Evolutionary conservation across 2,113 vertebrate genomes (phyloP).

Genomic region (Bufo gargarizans): DNA sequence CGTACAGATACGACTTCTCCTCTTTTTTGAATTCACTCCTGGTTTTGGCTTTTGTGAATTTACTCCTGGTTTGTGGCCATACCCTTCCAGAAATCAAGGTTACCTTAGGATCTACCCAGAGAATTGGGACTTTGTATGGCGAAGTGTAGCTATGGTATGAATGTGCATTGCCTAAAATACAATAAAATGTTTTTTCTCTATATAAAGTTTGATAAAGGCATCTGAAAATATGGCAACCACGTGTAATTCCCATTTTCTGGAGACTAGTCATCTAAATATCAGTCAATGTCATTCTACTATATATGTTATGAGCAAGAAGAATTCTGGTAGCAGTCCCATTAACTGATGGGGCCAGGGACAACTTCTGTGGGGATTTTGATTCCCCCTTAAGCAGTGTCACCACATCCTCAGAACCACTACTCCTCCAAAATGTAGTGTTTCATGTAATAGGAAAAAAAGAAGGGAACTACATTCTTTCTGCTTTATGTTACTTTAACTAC

Average conservation of each 20-base stretch:
- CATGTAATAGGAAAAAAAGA: not conserved
- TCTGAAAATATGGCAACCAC: not conserved
- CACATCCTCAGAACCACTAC: not conserved
- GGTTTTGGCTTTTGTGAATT: no score
- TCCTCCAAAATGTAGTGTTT: not conserved
- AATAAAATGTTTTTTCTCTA: not conserved
- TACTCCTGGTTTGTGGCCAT: no score
- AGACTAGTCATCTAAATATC: not conserved
- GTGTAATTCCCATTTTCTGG: not conserved
- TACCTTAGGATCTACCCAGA: not conserved
- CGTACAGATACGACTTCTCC: no score
- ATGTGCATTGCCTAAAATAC: not conserved
- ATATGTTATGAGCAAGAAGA: not conserved
- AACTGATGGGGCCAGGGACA: not conserved
- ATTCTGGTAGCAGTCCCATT: not conserved
- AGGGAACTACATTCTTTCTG: no score
- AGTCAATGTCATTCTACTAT: no score
- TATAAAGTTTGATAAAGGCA: not conserved
- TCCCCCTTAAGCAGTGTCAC: not conserved
- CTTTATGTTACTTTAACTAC: no score
- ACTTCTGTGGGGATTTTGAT: not conserved
- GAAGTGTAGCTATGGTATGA: not conserved
- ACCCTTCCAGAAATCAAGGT: not conserved
- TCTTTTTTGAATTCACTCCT: no score
- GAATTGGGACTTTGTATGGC: not conserved